phyloP scores from a whole-genome alignment of 2,797 vertebrate genomes.

The Mergus octosetaceus region DNA sequence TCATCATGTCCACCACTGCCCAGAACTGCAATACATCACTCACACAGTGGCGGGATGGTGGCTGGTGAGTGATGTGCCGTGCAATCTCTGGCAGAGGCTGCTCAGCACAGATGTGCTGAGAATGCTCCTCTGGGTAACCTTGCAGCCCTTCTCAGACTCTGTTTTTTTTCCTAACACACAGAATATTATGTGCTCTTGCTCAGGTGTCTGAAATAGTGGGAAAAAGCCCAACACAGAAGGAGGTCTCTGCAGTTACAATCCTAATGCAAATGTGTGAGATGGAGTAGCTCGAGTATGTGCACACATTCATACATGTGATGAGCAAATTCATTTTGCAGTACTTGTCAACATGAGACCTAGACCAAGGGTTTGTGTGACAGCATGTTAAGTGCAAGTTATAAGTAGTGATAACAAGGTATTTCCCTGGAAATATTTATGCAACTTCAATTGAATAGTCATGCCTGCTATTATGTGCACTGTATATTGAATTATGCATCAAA shows the following conservation, averaged over 20 bases:
- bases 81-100: not conserved
- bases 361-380: not conserved
- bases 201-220: not conserved
- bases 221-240: not conserved
- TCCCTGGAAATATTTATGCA: conserved; percentile 22
- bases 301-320: fast-evolving
- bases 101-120: fast-evolving
- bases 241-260: not conserved
- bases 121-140: not conserved
- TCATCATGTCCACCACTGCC: not conserved
- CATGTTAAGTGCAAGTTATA: not conserved
- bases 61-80: fast-evolving
- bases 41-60: not conserved
- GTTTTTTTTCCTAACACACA: not conserved
- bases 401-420: not conserved
- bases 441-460: not conserved
- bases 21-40: not conserved
- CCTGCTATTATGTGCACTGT: not conserved
- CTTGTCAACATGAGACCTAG: not conserved
- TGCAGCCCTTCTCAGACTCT: not conserved
- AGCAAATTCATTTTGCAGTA: not conserved
- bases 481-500: conserved; percentile 30
- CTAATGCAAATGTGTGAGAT: not conserved
- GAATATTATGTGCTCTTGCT: not conserved
- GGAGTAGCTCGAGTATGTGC: not conserved